Evolutionary conservation across 2,113 vertebrate genomes (phyloP).

Genomic region (Anoplopoma fimbria): DNA sequence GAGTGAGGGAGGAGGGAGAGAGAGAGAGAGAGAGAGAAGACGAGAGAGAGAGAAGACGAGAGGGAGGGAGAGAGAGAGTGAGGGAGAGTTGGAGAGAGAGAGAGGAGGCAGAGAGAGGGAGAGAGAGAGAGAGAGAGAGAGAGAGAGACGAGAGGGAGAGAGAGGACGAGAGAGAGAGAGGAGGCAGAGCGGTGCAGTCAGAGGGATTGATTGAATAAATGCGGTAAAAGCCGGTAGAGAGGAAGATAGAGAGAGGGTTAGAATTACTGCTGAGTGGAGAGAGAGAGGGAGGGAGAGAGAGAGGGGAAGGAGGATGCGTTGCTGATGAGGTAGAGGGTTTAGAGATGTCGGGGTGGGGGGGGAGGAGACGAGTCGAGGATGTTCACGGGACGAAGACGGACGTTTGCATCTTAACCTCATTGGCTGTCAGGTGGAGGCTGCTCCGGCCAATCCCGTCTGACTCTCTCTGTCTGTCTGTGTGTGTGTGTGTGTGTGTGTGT

Average conservation of each 20-base stretch:
- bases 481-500: constrained; percentile 1
- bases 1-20: neutral
- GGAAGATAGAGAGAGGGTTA: constrained; percentile 40
- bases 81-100: constrained; percentile 71
- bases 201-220: constrained; percentile 93
- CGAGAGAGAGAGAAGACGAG: constrained; percentile 50
- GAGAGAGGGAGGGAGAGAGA: constrained; percentile 45
- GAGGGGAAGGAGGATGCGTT: constrained; percentile 61
- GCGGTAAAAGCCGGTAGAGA: constrained; percentile 80
- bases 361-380: constrained; percentile 35
- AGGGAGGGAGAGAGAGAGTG: constrained; percentile 55
- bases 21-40: neutral
- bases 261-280: constrained; percentile 70
- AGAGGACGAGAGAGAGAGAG: neutral
- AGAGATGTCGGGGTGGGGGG: neutral
- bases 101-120: neutral
- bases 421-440: constrained; percentile 70
- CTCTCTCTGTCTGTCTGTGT: constrained; percentile 58
- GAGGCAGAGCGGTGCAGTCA: constrained; percentile 84
- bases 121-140: no score
- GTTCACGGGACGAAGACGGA: constrained; percentile 59
- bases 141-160: neutral
- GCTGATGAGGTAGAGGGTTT: constrained; percentile 37
- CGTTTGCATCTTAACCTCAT: constrained; percentile 65
- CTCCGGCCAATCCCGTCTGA: constrained; percentile 74